Base-by-base conservation (phyloP, 2,888 invertebrate species). In the Priocnemis perturbator region DNA sequence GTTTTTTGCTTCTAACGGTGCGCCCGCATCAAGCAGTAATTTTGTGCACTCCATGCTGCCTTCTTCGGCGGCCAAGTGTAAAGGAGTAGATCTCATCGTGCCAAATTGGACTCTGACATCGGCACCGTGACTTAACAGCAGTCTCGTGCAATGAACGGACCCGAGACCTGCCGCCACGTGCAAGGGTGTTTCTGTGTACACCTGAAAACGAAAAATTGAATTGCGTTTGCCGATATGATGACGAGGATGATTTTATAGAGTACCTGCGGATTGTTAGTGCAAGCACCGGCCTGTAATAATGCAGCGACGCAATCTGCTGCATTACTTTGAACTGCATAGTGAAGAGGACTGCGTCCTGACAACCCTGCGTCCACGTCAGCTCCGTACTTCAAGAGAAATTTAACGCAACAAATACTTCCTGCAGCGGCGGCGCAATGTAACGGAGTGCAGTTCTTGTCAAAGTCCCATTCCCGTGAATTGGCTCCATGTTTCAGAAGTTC, bases 41-140 rank as follows among this genome's bases (percentile, higher is more conserved):
- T 91, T 90, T 0, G 94, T 94, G 77, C 96, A 96, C 76, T 95
- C 94, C 0, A 93, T 93, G 83, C 95, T 95, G 5, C 96, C 96
- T 81, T 97, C 96, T 85, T 96, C 96, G 0, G 97, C 95, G 4
- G 97, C 96, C 78, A 97, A 90, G 90, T 97, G 97, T 30, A 98
- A 88, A 1, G 97, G 95, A 0, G 97, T 96, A 61, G 94, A 92
- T 82, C 93, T 92, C 21, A 93, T 92, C 0, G 91, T 85, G 0
- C 95, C 95, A 74, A 93, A 91, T 72, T 95, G 94, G 0, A 95
- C 94, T 60, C 94, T 90, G 0, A 95, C 94, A 82, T 96, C 96
- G 0, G 96, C 96, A 21, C 96, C 96, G 79, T 94, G 92, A 65
- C 92, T 92, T 68, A 96, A 90, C 21, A 97, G 90, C 73, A 97